Evolutionary conservation across 2,797 vertebrate species (phyloP).

Genomic region (Chaetodon trifasciatus): DNA sequence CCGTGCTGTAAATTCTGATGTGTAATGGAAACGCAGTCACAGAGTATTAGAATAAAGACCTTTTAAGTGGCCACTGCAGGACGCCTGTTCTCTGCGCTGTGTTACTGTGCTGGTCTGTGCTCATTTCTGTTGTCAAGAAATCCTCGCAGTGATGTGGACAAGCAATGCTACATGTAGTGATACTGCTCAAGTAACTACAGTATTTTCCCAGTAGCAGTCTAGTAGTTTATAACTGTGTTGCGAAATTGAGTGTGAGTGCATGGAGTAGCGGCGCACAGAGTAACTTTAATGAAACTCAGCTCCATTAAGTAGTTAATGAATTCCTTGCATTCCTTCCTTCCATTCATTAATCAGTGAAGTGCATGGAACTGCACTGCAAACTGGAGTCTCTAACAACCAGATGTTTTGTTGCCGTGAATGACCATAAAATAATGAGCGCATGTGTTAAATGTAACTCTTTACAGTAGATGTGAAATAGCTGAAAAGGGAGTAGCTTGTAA

Average conservation of each 20-base stretch:
- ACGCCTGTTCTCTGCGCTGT: background rate
- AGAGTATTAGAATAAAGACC: background rate
- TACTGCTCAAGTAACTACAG: background rate
- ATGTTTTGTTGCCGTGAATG: background rate
- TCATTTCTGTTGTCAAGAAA: background rate
- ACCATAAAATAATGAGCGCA: background rate
- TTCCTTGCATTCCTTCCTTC: background rate
- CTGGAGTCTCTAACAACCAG: background rate
- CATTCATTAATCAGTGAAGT: background rate
- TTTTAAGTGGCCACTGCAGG: background rate
- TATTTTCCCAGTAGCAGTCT: background rate
- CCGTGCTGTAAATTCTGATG: slow-evolving; percentile 16
- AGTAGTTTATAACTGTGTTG: background rate
- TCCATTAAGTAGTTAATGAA: background rate
- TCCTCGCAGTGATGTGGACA: background rate
- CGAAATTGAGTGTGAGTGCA: background rate
- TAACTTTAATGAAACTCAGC: background rate
- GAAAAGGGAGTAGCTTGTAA: background rate
- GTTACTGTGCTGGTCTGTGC: background rate
- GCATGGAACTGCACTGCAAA: background rate
- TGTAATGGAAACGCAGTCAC: slow-evolving; percentile 22
- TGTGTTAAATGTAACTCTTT: background rate
- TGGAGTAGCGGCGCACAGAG: background rate
- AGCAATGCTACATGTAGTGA: background rate
- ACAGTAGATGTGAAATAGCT: background rate